Percentiles rank a stretch among this genome's conserved stretches.
phyloP scores from a whole-genome alignment of 1,140 invertebrate genomes.

The Lucilia cuprina region DNA sequence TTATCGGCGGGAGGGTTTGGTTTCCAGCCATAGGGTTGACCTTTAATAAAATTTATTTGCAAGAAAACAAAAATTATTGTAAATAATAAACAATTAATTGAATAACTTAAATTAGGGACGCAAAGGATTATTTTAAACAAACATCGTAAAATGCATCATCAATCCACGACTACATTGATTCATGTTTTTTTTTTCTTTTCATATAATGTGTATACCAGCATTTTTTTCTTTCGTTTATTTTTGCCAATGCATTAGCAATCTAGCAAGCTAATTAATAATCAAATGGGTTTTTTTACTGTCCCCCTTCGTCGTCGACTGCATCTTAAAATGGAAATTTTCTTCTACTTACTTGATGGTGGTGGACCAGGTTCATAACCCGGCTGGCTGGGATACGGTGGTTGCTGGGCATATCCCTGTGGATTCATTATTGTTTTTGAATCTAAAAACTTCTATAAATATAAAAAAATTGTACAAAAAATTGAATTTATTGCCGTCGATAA shows the following conservation, averaged over 20 bases:
- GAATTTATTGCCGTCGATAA: neutral
- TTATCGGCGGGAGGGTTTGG: neutral
- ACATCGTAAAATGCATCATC: too few species aligned
- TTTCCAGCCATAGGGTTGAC: constrained; percentile 29
- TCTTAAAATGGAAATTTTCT: neutral
- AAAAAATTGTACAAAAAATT: neutral
- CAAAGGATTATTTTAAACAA: too few species aligned
- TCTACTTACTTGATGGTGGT: neutral
- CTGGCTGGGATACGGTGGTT: neutral
- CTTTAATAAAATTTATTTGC: neutral
- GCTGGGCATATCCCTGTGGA: neutral
- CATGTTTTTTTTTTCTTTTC: neutral
- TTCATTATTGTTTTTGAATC: neutral
- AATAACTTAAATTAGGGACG: too few species aligned
- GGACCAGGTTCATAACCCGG: neutral
- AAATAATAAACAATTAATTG: too few species aligned
- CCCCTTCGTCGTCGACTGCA: neutral
- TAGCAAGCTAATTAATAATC: neutral
- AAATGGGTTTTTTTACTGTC: neutral
- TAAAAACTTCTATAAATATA: neutral
- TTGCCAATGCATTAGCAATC: neutral
- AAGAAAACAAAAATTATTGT: too few species aligned
- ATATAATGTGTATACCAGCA: neutral
- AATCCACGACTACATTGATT: neutral
- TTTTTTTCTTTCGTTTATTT: neutral